These are phyloP conservation scores for Melolontha melolontha DNA, from an alignment of 2,888 invertebrate species.

Conservation along the genomic window DNA sequence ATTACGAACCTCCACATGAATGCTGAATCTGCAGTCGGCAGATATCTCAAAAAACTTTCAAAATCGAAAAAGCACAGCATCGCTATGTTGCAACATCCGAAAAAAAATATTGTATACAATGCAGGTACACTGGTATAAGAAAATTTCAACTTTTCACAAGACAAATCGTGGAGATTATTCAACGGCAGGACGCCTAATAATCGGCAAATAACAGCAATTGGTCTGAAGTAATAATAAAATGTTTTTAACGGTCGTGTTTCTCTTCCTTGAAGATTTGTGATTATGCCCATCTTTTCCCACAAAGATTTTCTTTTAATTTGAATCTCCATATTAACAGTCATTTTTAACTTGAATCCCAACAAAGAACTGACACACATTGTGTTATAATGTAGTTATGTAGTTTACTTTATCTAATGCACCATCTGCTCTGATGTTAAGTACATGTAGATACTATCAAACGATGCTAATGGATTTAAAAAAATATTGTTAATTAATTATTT, in stretches of 20 bases:
- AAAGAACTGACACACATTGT: conserved; percentile 5
- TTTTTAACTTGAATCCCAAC: neutral
- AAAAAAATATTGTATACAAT: conserved; percentile 47
- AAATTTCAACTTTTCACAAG: conserved; percentile 45
- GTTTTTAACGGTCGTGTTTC: conserved; percentile 40
- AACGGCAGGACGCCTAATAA: conserved; percentile 51
- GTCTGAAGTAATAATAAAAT: conserved; percentile 54
- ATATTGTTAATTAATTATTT: conserved; percentile 23
- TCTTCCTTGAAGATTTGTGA: neutral
- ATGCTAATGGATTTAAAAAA: too few species aligned
- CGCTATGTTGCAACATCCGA: conserved; percentile 36
- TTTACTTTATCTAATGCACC: conserved; percentile 18
- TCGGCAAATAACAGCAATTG: conserved; percentile 50
- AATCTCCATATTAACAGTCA: conserved; percentile 8
- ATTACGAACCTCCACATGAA: conserved; percentile 41
- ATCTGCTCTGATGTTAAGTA: conserved; percentile 11
- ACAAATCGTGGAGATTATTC: conserved; percentile 47
- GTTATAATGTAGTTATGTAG: neutral
- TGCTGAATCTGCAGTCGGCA: neutral
- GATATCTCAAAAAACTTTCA: neutral
- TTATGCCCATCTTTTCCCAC: conserved; percentile 15
- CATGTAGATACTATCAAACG: conserved; percentile 1
- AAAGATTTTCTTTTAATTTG: conserved; percentile 14
- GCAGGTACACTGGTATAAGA: conserved; percentile 44
- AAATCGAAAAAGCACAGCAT: conserved; percentile 45